Percentiles rank a stretch among this genome's conserved stretches.
These are phyloP conservation scores for Willisornis vidua DNA, from an alignment of 2,113 vertebrate genomes.

Conservation along the genomic window DNA sequence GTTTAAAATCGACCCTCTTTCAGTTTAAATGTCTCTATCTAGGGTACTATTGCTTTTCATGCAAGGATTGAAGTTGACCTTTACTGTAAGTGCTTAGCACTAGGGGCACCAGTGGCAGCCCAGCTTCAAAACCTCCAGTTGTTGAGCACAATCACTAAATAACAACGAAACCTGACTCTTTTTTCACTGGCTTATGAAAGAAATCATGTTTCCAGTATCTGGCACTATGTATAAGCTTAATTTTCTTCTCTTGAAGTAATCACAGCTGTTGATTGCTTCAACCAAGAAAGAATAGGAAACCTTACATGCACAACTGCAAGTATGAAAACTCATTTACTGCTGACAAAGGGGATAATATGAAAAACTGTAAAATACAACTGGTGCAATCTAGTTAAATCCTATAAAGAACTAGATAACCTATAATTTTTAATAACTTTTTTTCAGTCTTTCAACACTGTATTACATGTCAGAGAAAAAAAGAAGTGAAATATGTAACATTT, in stretches of 20 bases:
- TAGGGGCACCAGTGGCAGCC: neutral
- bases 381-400: neutral
- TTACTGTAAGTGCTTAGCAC: neutral
- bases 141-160: neutral
- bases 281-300: slow-evolving; percentile 33
- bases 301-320: neutral
- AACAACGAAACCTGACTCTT: neutral
- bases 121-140: neutral
- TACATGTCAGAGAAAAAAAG: neutral
- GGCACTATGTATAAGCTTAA: neutral
- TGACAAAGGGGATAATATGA: slow-evolving; percentile 4
- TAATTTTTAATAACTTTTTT: slow-evolving; percentile 19
- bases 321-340: slow-evolving; percentile 33
- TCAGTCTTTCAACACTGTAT: neutral
- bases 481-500: neutral
- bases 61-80: rapidly evolving
- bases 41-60: neutral
- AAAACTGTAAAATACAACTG: slow-evolving; percentile 12
- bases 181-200: neutral
- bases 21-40: neutral
- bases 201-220: neutral
- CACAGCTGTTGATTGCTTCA: slow-evolving; percentile 42
- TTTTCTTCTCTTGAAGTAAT: slow-evolving; percentile 41
- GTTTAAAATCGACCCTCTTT: neutral
- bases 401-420: neutral